Percentiles rank a stretch among this genome's conserved stretches.
Conservation (phyloP, 1,140 invertebrate genomes). For the Bactericera cockerelli region DNA sequence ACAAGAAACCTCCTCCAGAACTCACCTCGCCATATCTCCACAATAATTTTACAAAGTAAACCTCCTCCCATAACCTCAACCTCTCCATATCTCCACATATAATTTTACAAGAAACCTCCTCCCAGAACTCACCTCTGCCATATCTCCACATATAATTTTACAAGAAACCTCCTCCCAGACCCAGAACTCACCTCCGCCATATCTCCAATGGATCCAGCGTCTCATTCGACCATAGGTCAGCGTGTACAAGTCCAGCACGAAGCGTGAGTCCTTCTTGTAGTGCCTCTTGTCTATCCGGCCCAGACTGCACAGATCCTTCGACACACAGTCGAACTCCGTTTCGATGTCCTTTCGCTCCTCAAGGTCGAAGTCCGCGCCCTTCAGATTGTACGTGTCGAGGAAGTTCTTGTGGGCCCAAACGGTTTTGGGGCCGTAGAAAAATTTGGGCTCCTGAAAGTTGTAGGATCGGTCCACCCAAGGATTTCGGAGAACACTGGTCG, state of each 20-base stretch:
- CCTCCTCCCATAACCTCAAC: too few species aligned
- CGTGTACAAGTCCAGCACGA: slow-evolving; percentile 65
- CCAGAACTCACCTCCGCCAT: slow-evolving; percentile 21
- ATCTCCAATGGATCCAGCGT: slow-evolving; percentile 37
- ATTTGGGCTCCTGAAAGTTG: slow-evolving; percentile 4
- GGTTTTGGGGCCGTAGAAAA: neutral
- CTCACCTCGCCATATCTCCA: too few species aligned
- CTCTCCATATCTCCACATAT: too few species aligned
- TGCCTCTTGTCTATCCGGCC: slow-evolving; percentile 34
- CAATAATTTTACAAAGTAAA: too few species aligned
- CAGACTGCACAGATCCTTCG: slow-evolving; percentile 20
- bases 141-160: too few species aligned
- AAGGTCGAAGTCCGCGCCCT: neutral
- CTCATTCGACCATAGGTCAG: slow-evolving; percentile 66
- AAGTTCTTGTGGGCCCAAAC: neutral
- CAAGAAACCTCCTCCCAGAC: too few species aligned
- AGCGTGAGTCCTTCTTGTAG: slow-evolving; percentile 71
- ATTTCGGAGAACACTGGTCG: neutral
- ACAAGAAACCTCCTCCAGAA: too few species aligned
- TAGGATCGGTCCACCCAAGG: slow-evolving; percentile 1
- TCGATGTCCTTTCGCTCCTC: neutral
- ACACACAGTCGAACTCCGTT: slow-evolving; percentile 12
- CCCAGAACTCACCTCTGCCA: too few species aligned
- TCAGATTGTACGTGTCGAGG: slow-evolving; percentile 1
- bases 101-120: too few species aligned